phyloP scores from a whole-genome alignment of 2,888 invertebrate species.

The Colletes collaris region DNA sequence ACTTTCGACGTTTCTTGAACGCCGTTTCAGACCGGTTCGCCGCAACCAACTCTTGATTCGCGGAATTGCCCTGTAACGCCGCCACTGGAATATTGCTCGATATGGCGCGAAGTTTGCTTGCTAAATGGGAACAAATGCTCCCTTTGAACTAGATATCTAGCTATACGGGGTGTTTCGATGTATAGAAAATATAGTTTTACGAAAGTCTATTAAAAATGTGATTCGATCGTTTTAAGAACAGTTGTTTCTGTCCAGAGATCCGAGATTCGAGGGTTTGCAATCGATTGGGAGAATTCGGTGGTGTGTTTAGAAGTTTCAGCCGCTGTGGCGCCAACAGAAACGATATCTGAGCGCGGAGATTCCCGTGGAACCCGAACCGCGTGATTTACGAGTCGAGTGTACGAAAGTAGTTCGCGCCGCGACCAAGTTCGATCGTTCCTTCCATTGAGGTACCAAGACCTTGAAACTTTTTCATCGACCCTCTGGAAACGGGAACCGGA shows the following conservation, averaged over 20 bases:
- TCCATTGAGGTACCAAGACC: slow-evolving; percentile 3
- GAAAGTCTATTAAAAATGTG: no score
- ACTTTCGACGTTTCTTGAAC: slow-evolving; percentile 25
- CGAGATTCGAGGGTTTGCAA: no score
- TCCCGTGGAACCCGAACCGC: slow-evolving; percentile 10
- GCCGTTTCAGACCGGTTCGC: background rate
- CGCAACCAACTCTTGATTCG: slow-evolving; percentile 28
- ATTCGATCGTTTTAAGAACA: no score
- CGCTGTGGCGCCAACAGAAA: slow-evolving; percentile 4
- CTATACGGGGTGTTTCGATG: no score
- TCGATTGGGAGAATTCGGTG: no score
- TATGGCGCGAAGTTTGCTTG: no score
- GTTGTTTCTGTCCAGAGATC: no score
- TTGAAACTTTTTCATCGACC: slow-evolving; percentile 40
- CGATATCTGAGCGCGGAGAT: slow-evolving; percentile 28
- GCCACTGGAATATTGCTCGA: no score
- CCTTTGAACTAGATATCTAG: no score
- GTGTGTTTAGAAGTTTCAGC: no score
- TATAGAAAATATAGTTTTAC: no score
- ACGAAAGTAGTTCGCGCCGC: slow-evolving; percentile 32
- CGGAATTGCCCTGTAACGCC: background rate
- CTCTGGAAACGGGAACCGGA: background rate
- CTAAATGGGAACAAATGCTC: no score
- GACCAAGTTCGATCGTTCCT: background rate
- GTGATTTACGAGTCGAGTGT: slow-evolving; percentile 39